Conservation (phyloP, 2,888 invertebrate species). For the Carcina quercana region DNA sequence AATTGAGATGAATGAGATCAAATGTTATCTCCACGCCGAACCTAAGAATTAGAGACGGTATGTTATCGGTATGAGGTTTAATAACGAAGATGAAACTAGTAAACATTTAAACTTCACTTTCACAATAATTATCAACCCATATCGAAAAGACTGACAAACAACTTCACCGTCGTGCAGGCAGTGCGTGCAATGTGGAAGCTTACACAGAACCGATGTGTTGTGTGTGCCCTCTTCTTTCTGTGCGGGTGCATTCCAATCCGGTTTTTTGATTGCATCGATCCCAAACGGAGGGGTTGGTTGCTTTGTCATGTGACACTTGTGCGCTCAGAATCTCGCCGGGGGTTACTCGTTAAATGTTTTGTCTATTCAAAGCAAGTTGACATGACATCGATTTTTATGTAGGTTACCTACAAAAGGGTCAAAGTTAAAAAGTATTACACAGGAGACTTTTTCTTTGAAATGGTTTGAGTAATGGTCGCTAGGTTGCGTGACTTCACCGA, state of each 20-base stretch:
- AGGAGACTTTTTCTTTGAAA: conserved; percentile 13
- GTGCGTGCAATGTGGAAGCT: too few species aligned
- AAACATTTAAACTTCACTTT: too few species aligned
- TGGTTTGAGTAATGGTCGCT: conserved; percentile 14
- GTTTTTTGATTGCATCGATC: conserved; percentile 62
- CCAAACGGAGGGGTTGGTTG: conserved; percentile 53
- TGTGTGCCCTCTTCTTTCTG: conserved; percentile 37
- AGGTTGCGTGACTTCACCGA: conserved; percentile 45
- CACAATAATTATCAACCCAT: too few species aligned
- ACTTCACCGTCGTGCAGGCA: too few species aligned
- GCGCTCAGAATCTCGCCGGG: conserved; percentile 50
- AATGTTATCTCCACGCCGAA: too few species aligned
- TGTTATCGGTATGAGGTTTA: too few species aligned
- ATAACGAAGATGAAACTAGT: too few species aligned
- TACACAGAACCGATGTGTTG: too few species aligned
- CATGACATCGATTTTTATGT: conserved; percentile 1
- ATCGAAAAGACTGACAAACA: too few species aligned
- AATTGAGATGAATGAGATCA: too few species aligned
- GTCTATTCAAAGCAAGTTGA: conserved; percentile 31
- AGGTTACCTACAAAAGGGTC: neutral
- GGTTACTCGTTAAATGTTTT: conserved; percentile 54
- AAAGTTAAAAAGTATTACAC: conserved; percentile 8
- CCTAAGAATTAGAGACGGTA: too few species aligned
- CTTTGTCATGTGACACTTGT: conserved; percentile 71
- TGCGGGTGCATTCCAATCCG: conserved; percentile 57